Percentiles rank a stretch among this genome's conserved stretches.
Evolutionary conservation across 2,888 invertebrate species (phyloP).

Genomic region (Eutolmus rufibarbis): DNA sequence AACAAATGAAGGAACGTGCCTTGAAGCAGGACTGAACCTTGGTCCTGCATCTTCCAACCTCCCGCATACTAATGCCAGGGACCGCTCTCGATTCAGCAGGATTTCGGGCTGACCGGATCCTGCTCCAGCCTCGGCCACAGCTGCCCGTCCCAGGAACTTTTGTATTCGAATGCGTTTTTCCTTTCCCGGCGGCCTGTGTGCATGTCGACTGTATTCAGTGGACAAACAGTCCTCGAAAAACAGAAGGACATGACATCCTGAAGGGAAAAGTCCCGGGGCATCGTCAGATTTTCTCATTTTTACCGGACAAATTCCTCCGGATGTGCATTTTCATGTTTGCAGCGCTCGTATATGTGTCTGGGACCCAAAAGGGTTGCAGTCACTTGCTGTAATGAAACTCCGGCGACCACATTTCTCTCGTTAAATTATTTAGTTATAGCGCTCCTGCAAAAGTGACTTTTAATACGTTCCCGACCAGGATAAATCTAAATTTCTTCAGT

Average conservation of each 20-base stretch:
- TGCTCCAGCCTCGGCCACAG: not conserved
- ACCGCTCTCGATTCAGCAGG: not conserved
- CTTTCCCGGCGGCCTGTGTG: not conserved
- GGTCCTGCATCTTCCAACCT: not conserved
- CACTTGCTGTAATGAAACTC: not conserved
- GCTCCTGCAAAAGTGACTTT: not conserved
- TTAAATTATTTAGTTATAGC: not conserved
- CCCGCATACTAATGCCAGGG: slow-evolving; percentile 22
- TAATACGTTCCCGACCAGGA: not conserved
- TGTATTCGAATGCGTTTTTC: not conserved
- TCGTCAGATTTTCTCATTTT: not conserved
- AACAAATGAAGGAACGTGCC: slow-evolving; percentile 35
- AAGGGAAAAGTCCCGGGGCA: not conserved
- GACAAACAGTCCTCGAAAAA: slow-evolving; percentile 7
- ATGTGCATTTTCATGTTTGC: slow-evolving; percentile 14
- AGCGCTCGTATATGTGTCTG: not conserved
- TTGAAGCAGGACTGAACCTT: not conserved
- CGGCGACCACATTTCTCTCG: not conserved
- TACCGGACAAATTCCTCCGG: not conserved
- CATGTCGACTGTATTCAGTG: not conserved
- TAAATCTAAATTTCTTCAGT: not conserved
- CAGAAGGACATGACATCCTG: slow-evolving; percentile 26
- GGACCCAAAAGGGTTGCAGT: not conserved
- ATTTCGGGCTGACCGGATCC: not conserved
- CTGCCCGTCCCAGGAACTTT: not conserved